phyloP scores from a whole-genome alignment of 1,140 invertebrate genomes.

The Zaprionus capensis region DNA sequence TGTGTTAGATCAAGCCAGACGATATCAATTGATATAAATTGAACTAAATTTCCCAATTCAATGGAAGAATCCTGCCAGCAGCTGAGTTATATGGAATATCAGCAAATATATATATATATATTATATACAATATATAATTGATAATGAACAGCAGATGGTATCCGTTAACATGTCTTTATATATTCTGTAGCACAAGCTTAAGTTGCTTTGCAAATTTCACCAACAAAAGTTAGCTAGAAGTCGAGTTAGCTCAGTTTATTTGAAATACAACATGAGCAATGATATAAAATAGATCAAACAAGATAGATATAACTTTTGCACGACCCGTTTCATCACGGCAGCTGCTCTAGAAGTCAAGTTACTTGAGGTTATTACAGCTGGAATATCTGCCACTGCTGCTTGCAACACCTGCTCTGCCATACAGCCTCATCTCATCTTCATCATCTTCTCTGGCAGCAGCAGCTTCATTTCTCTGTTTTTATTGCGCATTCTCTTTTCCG shows the following conservation, averaged over 20 bases:
- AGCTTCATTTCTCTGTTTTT: not conserved
- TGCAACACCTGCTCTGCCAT: conserved; percentile 23
- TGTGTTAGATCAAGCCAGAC: too few species aligned
- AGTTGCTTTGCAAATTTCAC: not conserved
- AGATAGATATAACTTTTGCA: not conserved
- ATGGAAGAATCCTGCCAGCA: too few species aligned
- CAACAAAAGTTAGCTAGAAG: not conserved
- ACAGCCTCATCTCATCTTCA: not conserved
- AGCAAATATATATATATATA: too few species aligned
- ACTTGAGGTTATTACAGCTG: not conserved
- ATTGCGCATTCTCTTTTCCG: not conserved
- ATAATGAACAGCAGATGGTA: too few species aligned
- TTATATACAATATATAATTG: too few species aligned
- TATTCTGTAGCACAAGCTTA: too few species aligned
- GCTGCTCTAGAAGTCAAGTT: conserved; percentile 14
- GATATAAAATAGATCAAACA: not conserved
- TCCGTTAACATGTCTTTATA: too few species aligned
- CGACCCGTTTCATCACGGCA: not conserved
- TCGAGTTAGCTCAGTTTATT: conserved; percentile 12
- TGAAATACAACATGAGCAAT: not conserved
- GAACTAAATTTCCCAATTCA: too few species aligned
- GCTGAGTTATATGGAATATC: too few species aligned
- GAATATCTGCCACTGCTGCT: not conserved
- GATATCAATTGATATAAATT: too few species aligned
- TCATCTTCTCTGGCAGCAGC: not conserved